phyloP scores from a whole-genome alignment of 2,888 invertebrate species.

The Endotricha flammealis region DNA sequence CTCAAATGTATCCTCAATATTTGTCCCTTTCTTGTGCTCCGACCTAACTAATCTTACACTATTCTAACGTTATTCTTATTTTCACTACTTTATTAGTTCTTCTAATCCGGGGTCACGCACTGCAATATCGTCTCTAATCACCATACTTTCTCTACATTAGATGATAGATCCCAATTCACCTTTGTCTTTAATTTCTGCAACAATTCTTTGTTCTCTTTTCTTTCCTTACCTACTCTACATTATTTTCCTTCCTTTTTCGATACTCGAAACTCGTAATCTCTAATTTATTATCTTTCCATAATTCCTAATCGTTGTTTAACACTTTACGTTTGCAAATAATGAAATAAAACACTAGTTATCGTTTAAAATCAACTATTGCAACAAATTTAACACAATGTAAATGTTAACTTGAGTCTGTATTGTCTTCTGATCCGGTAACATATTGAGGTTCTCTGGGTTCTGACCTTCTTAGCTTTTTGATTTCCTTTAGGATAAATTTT shows the following conservation, averaged over 20 bases:
- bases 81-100: constrained; percentile 4
- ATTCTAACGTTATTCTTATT: constrained; percentile 11
- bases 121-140: constrained; percentile 5
- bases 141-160: constrained; percentile 12
- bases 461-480: constrained; percentile 14
- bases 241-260: constrained; percentile 1
- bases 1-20: neutral
- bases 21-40: constrained; percentile 6
- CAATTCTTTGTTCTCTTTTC: constrained; percentile 8
- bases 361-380: no score
- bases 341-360: no score
- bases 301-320: no score
- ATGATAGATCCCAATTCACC: constrained; percentile 9
- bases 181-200: constrained; percentile 2
- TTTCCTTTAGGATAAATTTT: constrained; percentile 1
- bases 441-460: constrained; percentile 16
- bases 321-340: no score
- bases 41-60: constrained; percentile 7
- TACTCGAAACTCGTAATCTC: no score
- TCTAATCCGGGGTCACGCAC: constrained; percentile 1
- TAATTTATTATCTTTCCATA: no score
- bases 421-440: constrained; percentile 16
- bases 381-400: no score
- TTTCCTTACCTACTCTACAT: constrained; percentile 9
- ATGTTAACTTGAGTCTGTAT: constrained; percentile 8